These are phyloP conservation scores for Diarsia mendica DNA, from an alignment of 2,888 invertebrate species.

Conservation along the genomic window DNA sequence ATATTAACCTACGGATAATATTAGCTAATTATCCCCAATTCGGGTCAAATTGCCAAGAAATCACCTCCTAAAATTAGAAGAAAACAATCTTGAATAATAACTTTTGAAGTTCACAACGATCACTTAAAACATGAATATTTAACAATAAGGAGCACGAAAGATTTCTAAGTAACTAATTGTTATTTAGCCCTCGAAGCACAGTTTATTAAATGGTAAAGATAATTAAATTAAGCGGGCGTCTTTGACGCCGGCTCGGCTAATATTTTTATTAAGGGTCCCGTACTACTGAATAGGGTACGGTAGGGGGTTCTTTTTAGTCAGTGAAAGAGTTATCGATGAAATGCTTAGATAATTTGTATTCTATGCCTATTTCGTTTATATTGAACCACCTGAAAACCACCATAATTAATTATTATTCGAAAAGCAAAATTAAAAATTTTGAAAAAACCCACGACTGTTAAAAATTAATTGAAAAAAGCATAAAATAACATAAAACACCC, in stretches of 20 bases:
- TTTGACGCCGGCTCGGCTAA: conserved; percentile 86
- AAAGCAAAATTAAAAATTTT: too few species aligned
- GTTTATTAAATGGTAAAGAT: conserved; percentile 86
- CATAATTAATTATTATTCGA: too few species aligned
- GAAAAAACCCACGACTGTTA: too few species aligned
- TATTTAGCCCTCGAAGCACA: conserved; percentile 76
- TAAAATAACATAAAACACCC: too few species aligned
- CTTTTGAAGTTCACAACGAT: conserved; percentile 45
- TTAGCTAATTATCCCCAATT: background rate
- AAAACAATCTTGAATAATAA: conserved; percentile 44
- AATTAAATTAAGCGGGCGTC: conserved; percentile 88
- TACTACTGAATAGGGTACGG: conserved; percentile 60
- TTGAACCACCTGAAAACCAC: background rate
- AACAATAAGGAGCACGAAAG: conserved; percentile 65
- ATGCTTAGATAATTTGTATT: background rate
- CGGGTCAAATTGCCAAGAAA: background rate
- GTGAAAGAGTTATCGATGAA: conserved; percentile 36
- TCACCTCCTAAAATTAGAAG: background rate
- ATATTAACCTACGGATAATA: background rate
- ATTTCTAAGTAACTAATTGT: conserved; percentile 78
- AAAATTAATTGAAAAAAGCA: too few species aligned
- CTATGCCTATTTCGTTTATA: background rate
- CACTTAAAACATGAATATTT: conserved; percentile 58
- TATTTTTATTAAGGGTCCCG: conserved; percentile 85
- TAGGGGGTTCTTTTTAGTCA: conserved; percentile 39